phyloP scores from a whole-genome alignment of 2,797 vertebrate species.

The Hylomyscus alleni region DNA sequence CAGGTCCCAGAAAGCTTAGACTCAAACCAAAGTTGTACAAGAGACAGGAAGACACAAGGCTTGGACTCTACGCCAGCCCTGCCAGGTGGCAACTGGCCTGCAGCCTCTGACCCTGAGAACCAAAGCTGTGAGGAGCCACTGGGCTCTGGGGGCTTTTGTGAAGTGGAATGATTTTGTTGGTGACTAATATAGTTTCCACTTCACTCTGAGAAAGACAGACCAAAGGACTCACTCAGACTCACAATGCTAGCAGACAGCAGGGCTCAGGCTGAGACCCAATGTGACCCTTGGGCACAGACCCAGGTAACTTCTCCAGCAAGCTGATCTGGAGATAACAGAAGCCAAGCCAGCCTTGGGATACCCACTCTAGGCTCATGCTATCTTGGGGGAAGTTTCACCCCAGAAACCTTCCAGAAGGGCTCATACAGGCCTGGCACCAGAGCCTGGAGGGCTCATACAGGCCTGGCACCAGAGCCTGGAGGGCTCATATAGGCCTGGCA shows the following conservation, averaged over 20 bases:
- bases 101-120: neutral
- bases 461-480: neutral
- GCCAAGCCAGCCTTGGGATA: neutral
- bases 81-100: neutral
- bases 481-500: neutral
- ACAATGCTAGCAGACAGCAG: neutral
- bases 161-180: neutral
- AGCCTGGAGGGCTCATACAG: neutral
- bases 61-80: neutral
- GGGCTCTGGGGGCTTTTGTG: neutral
- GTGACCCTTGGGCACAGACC: neutral
- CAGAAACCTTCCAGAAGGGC: neutral
- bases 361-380: neutral
- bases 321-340: neutral
- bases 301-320: rapidly evolving
- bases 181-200: neutral
- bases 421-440: neutral
- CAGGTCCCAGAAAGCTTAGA: neutral
- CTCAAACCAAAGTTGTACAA: neutral
- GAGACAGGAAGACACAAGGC: no score
- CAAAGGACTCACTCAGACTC: neutral
- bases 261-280: neutral
- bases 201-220: neutral
- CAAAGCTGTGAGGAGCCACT: neutral
- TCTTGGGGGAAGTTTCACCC: neutral